These are phyloP conservation scores for Bombus cullumanus DNA, from an alignment of 1,140 invertebrate species.

Conservation along the genomic window DNA sequence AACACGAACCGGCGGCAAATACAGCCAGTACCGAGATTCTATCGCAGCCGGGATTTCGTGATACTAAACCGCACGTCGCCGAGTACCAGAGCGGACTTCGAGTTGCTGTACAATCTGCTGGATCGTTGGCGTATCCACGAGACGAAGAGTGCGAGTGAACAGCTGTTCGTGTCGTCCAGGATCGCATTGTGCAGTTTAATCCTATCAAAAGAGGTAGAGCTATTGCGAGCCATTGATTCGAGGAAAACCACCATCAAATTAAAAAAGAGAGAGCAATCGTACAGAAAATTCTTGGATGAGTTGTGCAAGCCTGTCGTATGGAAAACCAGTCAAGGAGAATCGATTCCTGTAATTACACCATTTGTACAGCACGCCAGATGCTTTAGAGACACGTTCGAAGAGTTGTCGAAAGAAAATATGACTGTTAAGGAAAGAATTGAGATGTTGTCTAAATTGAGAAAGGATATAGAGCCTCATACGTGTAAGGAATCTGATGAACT, in stretches of 20 bases:
- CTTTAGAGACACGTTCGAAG: slow-evolving; percentile 84
- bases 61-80: slow-evolving; percentile 65
- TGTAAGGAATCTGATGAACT: slow-evolving; percentile 84
- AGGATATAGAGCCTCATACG: slow-evolving; percentile 79
- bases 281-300: slow-evolving; percentile 85
- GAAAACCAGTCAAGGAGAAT: slow-evolving; percentile 81
- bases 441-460: slow-evolving; percentile 82
- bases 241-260: slow-evolving; percentile 83
- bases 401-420: slow-evolving; percentile 80
- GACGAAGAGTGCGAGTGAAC: slow-evolving; percentile 83
- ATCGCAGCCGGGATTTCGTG: slow-evolving; percentile 58
- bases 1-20: slow-evolving; percentile 13
- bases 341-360: slow-evolving; percentile 85
- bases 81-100: slow-evolving; percentile 85
- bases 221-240: slow-evolving; percentile 86
- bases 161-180: slow-evolving; percentile 84
- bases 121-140: slow-evolving; percentile 87
- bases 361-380: slow-evolving; percentile 85
- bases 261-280: slow-evolving; percentile 82
- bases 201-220: slow-evolving; percentile 86
- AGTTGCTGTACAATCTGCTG: slow-evolving; percentile 85
- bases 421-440: slow-evolving; percentile 83
- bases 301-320: slow-evolving; percentile 85
- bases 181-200: slow-evolving; percentile 85
- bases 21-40: neutral